These are phyloP conservation scores for Grapholita molesta DNA, from an alignment of 1,140 invertebrate species.

Conservation along the genomic window DNA sequence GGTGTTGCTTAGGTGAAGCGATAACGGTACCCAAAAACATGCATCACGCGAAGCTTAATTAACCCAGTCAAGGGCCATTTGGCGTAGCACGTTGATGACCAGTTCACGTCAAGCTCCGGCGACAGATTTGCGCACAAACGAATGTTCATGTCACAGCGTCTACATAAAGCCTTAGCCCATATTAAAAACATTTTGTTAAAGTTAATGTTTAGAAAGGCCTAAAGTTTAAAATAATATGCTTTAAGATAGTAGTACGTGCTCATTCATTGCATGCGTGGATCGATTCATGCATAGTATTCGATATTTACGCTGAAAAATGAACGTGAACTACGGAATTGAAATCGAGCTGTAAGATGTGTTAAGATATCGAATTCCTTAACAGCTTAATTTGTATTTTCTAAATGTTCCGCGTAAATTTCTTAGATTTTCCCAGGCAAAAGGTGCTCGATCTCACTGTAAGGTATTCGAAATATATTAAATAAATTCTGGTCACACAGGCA, in stretches of 20 bases:
- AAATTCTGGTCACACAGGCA: slow-evolving; percentile 68
- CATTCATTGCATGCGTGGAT: too few species aligned
- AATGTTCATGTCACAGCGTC: too few species aligned
- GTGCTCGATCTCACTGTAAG: slow-evolving; percentile 54
- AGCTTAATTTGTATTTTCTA: slow-evolving; percentile 70
- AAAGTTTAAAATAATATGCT: background rate
- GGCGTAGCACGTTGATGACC: background rate
- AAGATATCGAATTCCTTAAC: slow-evolving; percentile 33
- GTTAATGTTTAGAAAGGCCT: background rate
- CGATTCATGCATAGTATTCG: too few species aligned
- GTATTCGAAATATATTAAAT: slow-evolving; percentile 69
- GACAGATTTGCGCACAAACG: background rate
- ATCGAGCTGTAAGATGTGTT: background rate
- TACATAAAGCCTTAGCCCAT: too few species aligned
- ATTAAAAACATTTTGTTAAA: too few species aligned
- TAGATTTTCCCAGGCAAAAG: slow-evolving; percentile 65
- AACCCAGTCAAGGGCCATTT: background rate
- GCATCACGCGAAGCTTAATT: background rate
- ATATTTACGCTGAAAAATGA: too few species aligned
- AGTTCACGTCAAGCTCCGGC: background rate
- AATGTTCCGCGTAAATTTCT: slow-evolving; percentile 64
- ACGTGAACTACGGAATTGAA: background rate
- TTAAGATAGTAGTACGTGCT: too few species aligned
- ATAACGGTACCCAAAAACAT: background rate
- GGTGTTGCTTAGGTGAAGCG: background rate